Conservation (phyloP, 2,797 vertebrate genomes). For the Sebastiscus tertius region DNA sequence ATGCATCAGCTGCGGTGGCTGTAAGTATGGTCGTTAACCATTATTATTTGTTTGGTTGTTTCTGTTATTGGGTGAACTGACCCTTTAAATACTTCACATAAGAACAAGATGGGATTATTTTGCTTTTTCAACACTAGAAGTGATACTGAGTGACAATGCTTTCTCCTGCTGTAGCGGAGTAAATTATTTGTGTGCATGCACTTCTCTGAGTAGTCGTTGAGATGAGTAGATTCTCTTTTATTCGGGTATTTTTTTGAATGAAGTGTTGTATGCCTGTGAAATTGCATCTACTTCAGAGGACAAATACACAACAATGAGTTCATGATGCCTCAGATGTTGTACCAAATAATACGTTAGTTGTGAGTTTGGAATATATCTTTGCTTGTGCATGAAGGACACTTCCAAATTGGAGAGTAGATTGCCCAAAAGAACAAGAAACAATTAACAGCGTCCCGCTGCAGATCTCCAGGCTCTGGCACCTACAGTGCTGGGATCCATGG, state of each 20-base stretch:
- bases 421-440: neutral
- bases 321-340: neutral
- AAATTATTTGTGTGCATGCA: neutral
- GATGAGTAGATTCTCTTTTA: neutral
- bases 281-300: neutral
- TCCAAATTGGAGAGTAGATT: no score
- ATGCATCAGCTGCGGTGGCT: conserved; percentile 11
- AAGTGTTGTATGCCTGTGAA: neutral
- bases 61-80: neutral
- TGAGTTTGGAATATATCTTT: neutral
- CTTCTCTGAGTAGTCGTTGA: neutral
- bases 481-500: no score
- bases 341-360: neutral
- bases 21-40: neutral
- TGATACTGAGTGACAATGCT: neutral
- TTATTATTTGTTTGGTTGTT: neutral
- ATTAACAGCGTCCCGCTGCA: no score
- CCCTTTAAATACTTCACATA: neutral
- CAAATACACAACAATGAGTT: neutral
- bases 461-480: no score
- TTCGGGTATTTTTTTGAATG: neutral
- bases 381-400: neutral
- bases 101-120: neutral
- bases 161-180: neutral
- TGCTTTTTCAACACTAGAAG: neutral